Evolutionary conservation across 2,113 vertebrate species (phyloP), one percentile per base, ranked within the genome.

Genomic region (Podarcis muralis): DNA sequence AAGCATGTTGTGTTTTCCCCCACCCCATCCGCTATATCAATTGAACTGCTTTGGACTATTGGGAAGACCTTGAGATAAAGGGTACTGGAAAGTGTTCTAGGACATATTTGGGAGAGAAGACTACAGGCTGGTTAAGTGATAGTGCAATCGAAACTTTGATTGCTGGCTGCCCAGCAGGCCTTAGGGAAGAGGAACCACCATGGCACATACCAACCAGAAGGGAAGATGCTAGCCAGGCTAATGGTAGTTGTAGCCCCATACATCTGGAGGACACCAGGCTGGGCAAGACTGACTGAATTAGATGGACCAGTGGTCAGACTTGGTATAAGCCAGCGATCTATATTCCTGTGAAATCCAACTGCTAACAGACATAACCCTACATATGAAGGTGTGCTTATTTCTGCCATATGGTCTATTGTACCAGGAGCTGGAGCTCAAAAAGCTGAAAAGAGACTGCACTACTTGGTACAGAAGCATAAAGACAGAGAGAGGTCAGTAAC

Each of bases 381-480:
- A 65, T 25, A 68, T 83, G 87, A 23, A 83, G 85, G 75, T 89
- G 88, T 59, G 82, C 1, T 84, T 1, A 48, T 86, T 86, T 20
- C 13, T 0, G 1, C 65, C 16, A 53, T 3, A 0, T 35, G 1
- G 32, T 9, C 85, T 1, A 13, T 1, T 48, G 3, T 81, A 35
- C 27, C 40, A 72, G 53, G 69, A 71, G 66, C 66, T 32, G 9
- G 25, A 5, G 23, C 35, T 81, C 84, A 91, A 86, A 91, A 87
- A 85, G 40, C 4, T 86, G 40, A 84, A 68, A 93, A 90, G 89
- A 57, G 86, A 94, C 83, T 86, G 1, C 77, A 91, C 91, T 84
- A 88, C 65, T 40, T 89, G 82, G 57, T 82, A 78, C 1, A 84
- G 37, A 76, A 82, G 3, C 12, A 22, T 59, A 62, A 92, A 77